Conservation (phyloP, 2,888 invertebrate species). For the Pachymerium ferrugineum region DNA sequence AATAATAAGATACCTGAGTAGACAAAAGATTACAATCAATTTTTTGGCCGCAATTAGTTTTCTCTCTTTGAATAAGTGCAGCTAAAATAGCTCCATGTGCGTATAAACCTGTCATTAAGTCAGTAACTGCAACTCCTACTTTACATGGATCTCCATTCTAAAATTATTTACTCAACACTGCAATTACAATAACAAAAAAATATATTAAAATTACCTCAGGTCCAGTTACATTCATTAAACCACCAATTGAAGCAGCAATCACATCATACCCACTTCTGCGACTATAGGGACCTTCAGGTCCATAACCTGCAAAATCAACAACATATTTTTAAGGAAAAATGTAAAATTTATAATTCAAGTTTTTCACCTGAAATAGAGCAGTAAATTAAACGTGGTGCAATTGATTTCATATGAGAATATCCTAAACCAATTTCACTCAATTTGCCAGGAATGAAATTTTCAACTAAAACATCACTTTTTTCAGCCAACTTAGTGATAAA, state of each 20-base stretch:
- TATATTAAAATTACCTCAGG: slow-evolving; percentile 51
- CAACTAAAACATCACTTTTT: slow-evolving; percentile 80
- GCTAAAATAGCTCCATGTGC: slow-evolving; percentile 92
- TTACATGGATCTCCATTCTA: slow-evolving; percentile 75
- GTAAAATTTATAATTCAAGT: background rate
- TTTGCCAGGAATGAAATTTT: slow-evolving; percentile 92
- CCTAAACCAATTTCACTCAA: slow-evolving; percentile 66
- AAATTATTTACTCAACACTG: background rate
- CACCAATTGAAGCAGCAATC: slow-evolving; percentile 87
- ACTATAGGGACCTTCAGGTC: slow-evolving; percentile 76
- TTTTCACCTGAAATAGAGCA: slow-evolving; percentile 74
- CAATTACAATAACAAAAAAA: background rate
- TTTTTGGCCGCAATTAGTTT: slow-evolving; percentile 79
- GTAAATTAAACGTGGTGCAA: slow-evolving; percentile 78
- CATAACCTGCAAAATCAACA: slow-evolving; percentile 60
- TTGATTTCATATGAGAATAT: slow-evolving; percentile 63
- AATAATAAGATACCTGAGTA: slow-evolving; percentile 65
- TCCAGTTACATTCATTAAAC: slow-evolving; percentile 84
- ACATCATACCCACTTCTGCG: slow-evolving; percentile 92
- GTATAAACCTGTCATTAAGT: slow-evolving; percentile 86
- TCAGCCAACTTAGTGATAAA: slow-evolving; percentile 56
- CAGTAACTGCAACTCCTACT: slow-evolving; percentile 87
- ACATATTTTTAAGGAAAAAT: background rate
- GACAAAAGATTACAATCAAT: slow-evolving; percentile 91
- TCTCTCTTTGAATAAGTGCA: slow-evolving; percentile 69